Base-by-base conservation (phyloP, 1,140 invertebrate genomes). In the Fopius arisanus region DNA sequence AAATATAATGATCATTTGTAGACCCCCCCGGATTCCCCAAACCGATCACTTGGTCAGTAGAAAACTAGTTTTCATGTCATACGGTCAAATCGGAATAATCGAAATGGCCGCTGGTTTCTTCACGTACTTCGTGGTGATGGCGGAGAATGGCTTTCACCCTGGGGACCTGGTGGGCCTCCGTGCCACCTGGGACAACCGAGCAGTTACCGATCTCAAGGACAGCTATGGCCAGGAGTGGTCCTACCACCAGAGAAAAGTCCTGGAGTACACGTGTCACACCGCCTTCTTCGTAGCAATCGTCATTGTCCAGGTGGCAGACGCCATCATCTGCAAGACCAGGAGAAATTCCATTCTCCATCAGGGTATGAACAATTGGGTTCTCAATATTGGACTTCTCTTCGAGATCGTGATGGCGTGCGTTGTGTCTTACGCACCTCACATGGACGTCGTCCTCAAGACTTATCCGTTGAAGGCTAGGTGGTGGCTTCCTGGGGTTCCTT, bases 91-190 rank as follows among this genome's bases (percentile, higher is more conserved):
- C 67, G 95, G 95, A 43, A 90, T 97, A 82, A 95, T 97, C 74
- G 95, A 97, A 87, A 94, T 95, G 7, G 92, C 92, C 23, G 94
- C 93, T 63, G 96, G 95, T 23, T 96, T 97, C 88, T 96, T 95
- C 83, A 90, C 93, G 0, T 97, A 96, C 84, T 95, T 96, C 80
- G 90, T 94, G 1, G 93, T 96, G 26, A 94, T 96, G 91, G 93
- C 93, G n/a, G 92, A 96, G 79, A 92, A 94, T 82, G 96, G 95
- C 6, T 97, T 96, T 84, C 89, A 91, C 79, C 94, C 94, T 0
- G 81, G 82, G 0, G 85, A 86, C 73, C 83, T 96, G 21, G 78
- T 96, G 16, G 91, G 91, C n/a, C 81, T 95, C n/a, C 90, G 95
- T 70, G 88, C 90, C 54, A 79, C 91, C 51, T 97, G 95, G 95